Evolutionary conservation across 2,888 invertebrate genomes (phyloP).

Genomic region (Cotesia congregata): DNA sequence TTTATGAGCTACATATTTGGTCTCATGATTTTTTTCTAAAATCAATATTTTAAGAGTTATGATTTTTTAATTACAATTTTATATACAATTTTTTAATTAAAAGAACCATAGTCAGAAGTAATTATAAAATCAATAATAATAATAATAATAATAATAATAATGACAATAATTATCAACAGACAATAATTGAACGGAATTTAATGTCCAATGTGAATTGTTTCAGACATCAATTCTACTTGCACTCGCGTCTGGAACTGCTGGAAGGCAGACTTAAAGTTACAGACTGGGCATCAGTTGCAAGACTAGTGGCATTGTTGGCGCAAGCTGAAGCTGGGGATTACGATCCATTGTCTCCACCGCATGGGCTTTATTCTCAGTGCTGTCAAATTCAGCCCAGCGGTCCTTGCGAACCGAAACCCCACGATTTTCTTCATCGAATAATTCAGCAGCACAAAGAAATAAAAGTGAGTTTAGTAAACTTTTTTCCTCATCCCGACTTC

Average conservation of each 20-base stretch:
- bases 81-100: too few relatives aligned
- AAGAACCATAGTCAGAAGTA: too few relatives aligned
- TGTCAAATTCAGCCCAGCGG: conserved; percentile 75
- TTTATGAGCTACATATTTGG: too few relatives aligned
- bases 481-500: background rate
- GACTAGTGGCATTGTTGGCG: conserved; percentile 83
- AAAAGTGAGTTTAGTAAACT: conserved; percentile 58
- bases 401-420: conserved; percentile 73
- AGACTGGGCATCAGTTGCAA: conserved; percentile 79
- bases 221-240: conserved; percentile 86
- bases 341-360: conserved; percentile 75
- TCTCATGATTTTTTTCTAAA: too few relatives aligned
- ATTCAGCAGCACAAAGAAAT: conserved; percentile 77
- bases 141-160: background rate
- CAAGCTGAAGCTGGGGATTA: conserved; percentile 81
- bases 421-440: conserved; percentile 76
- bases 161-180: background rate
- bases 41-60: too few relatives aligned
- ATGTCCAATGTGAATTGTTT: background rate
- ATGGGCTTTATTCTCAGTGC: conserved; percentile 76
- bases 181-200: background rate
- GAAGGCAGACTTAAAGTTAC: conserved; percentile 81
- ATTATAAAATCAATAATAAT: background rate
- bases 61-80: too few relatives aligned
- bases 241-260: conserved; percentile 83